phyloP scores from a whole-genome alignment of 1,140 invertebrate genomes.

The Cydia strobilella region DNA sequence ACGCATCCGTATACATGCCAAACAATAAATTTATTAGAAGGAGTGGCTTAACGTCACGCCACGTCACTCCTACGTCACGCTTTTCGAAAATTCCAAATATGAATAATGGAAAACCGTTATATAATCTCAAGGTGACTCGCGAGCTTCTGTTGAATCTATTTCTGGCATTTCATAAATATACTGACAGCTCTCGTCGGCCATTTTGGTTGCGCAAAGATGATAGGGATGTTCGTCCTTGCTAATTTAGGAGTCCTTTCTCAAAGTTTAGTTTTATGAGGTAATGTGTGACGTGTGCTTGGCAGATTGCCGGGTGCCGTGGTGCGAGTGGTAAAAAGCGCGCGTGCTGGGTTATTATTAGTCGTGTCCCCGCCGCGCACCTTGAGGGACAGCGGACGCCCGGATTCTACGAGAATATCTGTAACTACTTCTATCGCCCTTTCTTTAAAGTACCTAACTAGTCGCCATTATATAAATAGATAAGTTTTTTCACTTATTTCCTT shows the following conservation, averaged over 20 bases:
- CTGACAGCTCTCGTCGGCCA: slow-evolving; percentile 74
- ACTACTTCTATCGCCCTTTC: slow-evolving; percentile 39
- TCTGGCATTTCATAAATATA: slow-evolving; percentile 78
- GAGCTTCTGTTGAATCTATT: slow-evolving; percentile 67
- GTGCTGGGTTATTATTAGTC: slow-evolving; percentile 63
- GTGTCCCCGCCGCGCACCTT: slow-evolving; percentile 60
- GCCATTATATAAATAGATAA: too few relatives aligned
- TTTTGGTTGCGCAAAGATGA: slow-evolving; percentile 67
- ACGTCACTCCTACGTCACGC: slow-evolving; percentile 71
- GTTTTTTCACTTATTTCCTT: too few relatives aligned
- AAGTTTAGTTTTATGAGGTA: slow-evolving; percentile 76
- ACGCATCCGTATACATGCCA: slow-evolving; percentile 80
- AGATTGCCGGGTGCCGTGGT: slow-evolving; percentile 52
- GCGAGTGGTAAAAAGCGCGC: slow-evolving; percentile 37
- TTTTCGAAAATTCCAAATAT: slow-evolving; percentile 43
- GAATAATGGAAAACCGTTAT: slow-evolving; percentile 56
- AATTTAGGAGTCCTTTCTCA: slow-evolving; percentile 77
- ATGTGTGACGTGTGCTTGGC: slow-evolving; percentile 69
- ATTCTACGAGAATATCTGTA: slow-evolving; percentile 43
- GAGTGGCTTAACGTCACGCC: slow-evolving; percentile 75
- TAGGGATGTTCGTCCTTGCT: slow-evolving; percentile 72
- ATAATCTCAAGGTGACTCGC: slow-evolving; percentile 78
- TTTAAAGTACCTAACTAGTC: background rate
- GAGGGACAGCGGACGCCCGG: slow-evolving; percentile 49
- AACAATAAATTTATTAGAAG: slow-evolving; percentile 80